Evolutionary conservation across 2,113 vertebrate species (phyloP).

Genomic region (Semicossyphus pulcher): DNA sequence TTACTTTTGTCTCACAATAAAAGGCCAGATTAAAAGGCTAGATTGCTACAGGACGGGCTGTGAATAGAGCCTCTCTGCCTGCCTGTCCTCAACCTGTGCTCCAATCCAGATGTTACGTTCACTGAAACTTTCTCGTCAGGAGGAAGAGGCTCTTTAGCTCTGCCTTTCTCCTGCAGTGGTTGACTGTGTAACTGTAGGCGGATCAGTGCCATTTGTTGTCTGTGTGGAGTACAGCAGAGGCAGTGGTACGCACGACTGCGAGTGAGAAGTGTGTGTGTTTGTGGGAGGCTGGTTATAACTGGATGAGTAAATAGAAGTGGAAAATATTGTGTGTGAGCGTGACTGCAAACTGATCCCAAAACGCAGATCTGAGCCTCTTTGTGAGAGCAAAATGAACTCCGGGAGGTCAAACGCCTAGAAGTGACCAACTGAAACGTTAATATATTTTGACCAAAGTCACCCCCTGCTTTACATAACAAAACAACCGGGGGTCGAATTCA

Average conservation of each 20-base stretch:
- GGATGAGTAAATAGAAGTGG: neutral
- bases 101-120: constrained; percentile 37
- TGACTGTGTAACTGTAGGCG: constrained; percentile 20
- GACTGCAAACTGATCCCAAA: neutral
- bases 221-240: constrained; percentile 10
- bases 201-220: constrained; percentile 16
- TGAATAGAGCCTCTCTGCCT: constrained; percentile 30
- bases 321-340: neutral
- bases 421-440: constrained; percentile 9
- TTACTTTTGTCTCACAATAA: constrained; percentile 63
- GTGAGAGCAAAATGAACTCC: neutral
- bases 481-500: neutral
- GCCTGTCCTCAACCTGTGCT: neutral
- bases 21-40: constrained; percentile 58
- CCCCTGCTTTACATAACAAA: constrained; percentile 27
- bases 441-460: constrained; percentile 14
- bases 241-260: neutral
- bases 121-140: constrained; percentile 5
- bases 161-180: constrained; percentile 1
- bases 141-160: neutral
- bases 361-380: neutral
- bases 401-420: constrained; percentile 6
- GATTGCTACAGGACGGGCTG: constrained; percentile 30
- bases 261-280: neutral
- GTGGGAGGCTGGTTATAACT: neutral